phyloP scores from a whole-genome alignment of 2,888 invertebrate genomes.

The Muscina levida region DNA sequence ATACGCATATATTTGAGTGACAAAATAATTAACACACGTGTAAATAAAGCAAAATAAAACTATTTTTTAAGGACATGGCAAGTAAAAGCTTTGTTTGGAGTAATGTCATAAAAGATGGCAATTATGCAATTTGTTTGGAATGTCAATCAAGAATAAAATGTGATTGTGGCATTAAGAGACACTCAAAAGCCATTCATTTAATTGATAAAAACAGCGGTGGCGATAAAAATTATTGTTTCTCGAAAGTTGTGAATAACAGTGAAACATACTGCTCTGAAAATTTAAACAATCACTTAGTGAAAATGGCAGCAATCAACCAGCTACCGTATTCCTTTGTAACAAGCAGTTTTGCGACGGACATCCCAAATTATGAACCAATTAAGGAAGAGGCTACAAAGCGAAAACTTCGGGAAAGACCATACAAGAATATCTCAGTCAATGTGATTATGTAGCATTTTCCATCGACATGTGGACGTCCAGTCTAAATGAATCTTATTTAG shows the following conservation, averaged over 20 bases:
- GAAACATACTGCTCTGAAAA: not conserved
- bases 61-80: not conserved
- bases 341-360: not conserved
- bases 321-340: not conserved
- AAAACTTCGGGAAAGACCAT: too few species aligned
- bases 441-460: too few species aligned
- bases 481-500: too few species aligned
- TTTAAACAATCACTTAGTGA: not conserved
- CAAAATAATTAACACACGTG: too few species aligned
- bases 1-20: too few species aligned
- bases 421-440: too few species aligned
- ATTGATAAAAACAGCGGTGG: not conserved
- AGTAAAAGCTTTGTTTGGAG: conserved; percentile 5
- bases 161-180: not conserved
- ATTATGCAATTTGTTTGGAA: not conserved
- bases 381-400: too few species aligned
- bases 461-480: too few species aligned
- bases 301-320: not conserved
- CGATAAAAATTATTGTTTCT: not conserved
- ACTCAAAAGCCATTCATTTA: not conserved
- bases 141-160: not conserved
- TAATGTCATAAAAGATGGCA: not conserved
- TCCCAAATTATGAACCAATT: too few species aligned
- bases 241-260: too few species aligned
- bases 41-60: too few species aligned